Evolutionary conservation across 2,888 invertebrate species (phyloP).

Genomic region (Dynastes hyllus): DNA sequence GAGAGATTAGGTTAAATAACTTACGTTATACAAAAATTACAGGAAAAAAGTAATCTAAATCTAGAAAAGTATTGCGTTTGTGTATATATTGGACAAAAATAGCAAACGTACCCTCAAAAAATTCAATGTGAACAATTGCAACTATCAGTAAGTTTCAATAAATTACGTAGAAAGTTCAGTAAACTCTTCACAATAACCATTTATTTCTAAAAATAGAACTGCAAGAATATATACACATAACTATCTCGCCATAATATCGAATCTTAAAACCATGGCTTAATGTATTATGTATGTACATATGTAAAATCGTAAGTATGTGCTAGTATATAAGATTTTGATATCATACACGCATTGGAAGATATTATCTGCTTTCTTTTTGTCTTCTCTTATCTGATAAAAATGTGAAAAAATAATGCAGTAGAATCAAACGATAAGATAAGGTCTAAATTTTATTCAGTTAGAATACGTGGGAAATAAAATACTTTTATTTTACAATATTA

Average conservation of each 20-base stretch:
- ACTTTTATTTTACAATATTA: background rate
- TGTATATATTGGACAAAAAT: too few relatives aligned
- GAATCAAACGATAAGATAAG: constrained; percentile 22
- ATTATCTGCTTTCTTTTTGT: constrained; percentile 9
- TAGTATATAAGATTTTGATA: background rate
- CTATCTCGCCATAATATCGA: background rate
- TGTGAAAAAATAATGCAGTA: constrained; percentile 33
- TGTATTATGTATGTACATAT: background rate
- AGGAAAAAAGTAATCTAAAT: too few relatives aligned
- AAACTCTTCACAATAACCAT: background rate
- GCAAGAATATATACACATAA: background rate
- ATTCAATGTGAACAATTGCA: too few relatives aligned
- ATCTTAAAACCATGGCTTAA: background rate
- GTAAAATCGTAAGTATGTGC: background rate
- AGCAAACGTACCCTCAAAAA: too few relatives aligned
- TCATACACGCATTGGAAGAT: background rate
- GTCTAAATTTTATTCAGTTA: background rate
- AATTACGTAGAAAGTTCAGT: constrained; percentile 13
- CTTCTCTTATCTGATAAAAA: constrained; percentile 29
- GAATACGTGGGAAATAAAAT: background rate
- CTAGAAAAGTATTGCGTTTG: too few relatives aligned
- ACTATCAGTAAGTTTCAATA: background rate
- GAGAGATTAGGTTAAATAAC: too few relatives aligned
- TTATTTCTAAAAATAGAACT: constrained; percentile 28
- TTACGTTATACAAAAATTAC: too few relatives aligned